Base-by-base conservation (phyloP, 2,888 invertebrate genomes). In the Tiliacea aurago region DNA sequence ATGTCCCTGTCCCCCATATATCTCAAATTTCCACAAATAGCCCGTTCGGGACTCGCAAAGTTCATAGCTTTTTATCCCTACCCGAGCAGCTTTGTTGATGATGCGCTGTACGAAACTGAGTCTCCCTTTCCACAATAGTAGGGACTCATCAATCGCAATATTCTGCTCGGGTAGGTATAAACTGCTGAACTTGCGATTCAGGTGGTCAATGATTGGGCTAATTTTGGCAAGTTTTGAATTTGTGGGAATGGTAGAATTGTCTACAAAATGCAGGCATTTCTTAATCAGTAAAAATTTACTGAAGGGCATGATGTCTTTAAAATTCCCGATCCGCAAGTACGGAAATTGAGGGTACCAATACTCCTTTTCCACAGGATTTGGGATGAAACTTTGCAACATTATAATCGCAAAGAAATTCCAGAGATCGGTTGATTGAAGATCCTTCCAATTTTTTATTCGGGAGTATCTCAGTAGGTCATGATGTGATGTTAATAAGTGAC, bases 291-390 rank as follows among this genome's bases (percentile, higher is more conserved):
- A 3, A n/a, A 51, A 51, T 11, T 2, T 51, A 3, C 5, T 5
- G 51, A 5, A 51, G 0, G 0, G 0, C 51, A 51, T 51, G 0
- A n/a, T 0, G n/a, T n/a, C n/a, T 4, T 13, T n/a, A 6, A n/a
- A 51, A n/a, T n/a, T 51, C 2, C 51, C 51, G n/a, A 51, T 2
- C 2, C 6, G 51, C 51, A 51, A 0, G n/a, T 51, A 13, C n/a
- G 51, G n/a, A 5, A 51, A 51, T 0, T 6, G 51, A 2, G 53
- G 23, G 2, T 15, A 0, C 53, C 53, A 55, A 55, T 23, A 55
- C 3, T 37, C 37, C 37, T 37, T 37, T 37, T 37, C 37, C 3
- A 37, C 37, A 37, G 37, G 37, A 37, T 37, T 37, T 37, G 37
- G 4, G 37, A 37, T 4, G 37, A 37, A 37, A 37, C 37, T 37